Base-by-base conservation (phyloP, 1,140 invertebrate genomes). In the Conus betulinus region DNA sequence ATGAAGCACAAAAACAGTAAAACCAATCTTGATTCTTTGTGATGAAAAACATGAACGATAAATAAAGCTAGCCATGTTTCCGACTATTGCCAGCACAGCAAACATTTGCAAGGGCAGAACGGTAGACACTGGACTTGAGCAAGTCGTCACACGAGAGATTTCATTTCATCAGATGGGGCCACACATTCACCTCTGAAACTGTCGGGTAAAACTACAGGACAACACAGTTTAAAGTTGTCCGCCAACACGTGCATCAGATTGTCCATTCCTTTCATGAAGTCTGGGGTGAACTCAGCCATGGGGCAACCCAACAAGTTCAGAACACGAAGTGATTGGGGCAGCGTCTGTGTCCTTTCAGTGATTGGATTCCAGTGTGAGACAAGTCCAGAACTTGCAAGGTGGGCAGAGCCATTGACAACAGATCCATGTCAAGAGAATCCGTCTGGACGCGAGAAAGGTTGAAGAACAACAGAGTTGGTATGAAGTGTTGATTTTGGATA, bases 1-100 rank as follows among this genome's bases (percentile, higher is more conserved):
- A 89, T 91, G 91, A 11, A 90, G 85, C 39, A 93, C 87, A 39
- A 93, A 90, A 5, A 90, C 81, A 11, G 87, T 71, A 57, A 89
- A 89, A 25, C 90, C 88, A 39, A 88, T 90, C 17, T 90, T 89
- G 23, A 90, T 89, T 4, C 53, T 51, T 23, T 15, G 20, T 53
- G 88, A 83, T 55, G 67, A 78, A 7, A 52, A 82, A 52, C 67
- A 85, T 0, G 87, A 25, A 25, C 91, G 71, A 63, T 89, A 90
- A 11, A 90, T 27, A 17, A 93, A 89, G 60, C 91, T 81, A 10
- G 84, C 27, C 15, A 88, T 51, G 88, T 92, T 92, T 11, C 92
- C 92, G 3, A 89, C 11, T 13, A 92, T 17, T 5, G 91, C 84
- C 6, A 90, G 8, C 5, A 87, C 63, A 1, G 88, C 88, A 51